phyloP scores from a whole-genome alignment of 2,888 invertebrate species.

The Epinotia bilunana region DNA sequence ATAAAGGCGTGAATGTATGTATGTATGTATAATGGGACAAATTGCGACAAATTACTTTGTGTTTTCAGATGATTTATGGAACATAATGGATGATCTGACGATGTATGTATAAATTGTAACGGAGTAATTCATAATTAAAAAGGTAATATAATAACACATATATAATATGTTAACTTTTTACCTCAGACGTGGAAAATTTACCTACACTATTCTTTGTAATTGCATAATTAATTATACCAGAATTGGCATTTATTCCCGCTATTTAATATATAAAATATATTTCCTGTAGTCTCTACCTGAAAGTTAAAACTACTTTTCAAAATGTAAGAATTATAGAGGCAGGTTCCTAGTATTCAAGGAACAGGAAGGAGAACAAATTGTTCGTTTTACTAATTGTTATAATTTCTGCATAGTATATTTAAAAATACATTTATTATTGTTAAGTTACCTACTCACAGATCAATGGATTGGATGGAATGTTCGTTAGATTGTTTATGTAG shows the following conservation, averaged over 20 bases:
- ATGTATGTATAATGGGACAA: too few relatives aligned
- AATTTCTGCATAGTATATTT: too few relatives aligned
- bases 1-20: too few relatives aligned
- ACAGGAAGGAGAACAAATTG: constrained; percentile 2
- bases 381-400: background rate
- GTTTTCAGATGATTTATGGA: too few relatives aligned
- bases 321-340: constrained; percentile 2
- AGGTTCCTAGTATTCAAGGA: background rate
- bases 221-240: background rate
- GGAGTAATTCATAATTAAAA: background rate
- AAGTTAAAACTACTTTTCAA: background rate
- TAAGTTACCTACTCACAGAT: background rate
- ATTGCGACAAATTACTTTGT: too few relatives aligned
- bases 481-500: background rate
- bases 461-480: too few relatives aligned
- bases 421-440: too few relatives aligned
- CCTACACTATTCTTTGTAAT: background rate
- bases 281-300: background rate
- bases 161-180: background rate
- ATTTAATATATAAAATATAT: background rate
- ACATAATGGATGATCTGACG: too few relatives aligned
- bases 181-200: constrained; percentile 1
- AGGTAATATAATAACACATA: too few relatives aligned
- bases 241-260: background rate
- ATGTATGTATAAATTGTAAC: background rate